Base-by-base conservation (phyloP, 2,113 vertebrate genomes). In the Prochilodus magdalenae region DNA sequence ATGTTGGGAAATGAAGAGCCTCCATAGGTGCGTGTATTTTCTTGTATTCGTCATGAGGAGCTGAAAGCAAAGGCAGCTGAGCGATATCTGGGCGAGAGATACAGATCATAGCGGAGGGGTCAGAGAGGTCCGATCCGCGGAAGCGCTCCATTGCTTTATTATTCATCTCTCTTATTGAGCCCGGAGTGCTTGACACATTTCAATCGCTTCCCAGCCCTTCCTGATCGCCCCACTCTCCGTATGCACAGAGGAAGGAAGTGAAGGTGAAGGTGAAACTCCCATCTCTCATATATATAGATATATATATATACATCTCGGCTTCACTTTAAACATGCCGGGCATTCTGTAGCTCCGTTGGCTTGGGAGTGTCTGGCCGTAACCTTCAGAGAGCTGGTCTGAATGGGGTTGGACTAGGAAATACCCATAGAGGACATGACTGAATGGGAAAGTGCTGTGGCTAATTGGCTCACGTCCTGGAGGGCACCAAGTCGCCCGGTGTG, bases 111-210 rank as follows among this genome's bases (percentile, higher is more conserved):
- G n/a, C 53, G 6, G 6, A 59, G 72, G 65, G 80, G 73, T 71
- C 53, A 69, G 80, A 30, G 12, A n/a, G 80, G 51, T 81, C 65
- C 16, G 57, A 74, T 62, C 40, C 14, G 65, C 20, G 40, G 62
- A 75, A 75, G 72, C 62, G 13, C 57, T 81, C 65, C 66, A 71
- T 75, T 69, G 73, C 47, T 77, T 77, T 73, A 82, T 76, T 36
- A 69, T 76, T 82, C 73, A 82, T 77, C 27, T 24, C 15, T 77
- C 74, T 82, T 73, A 76, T 77, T 70, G 73, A 70, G 57, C 29
- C 26, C 11, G 69, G 51, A 47, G 60, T 82, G 80, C 66, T 60
- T 60, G 80, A 5, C 44, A 75, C 73, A 69, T 82, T 82, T 82
- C 72, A 67, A 69, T 57, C 55, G 73, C 44, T 20, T 40, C 16